Percentiles rank a stretch among this genome's conserved stretches.
phyloP scores from a whole-genome alignment of 2,888 invertebrate species.

The Graphium colonna region DNA sequence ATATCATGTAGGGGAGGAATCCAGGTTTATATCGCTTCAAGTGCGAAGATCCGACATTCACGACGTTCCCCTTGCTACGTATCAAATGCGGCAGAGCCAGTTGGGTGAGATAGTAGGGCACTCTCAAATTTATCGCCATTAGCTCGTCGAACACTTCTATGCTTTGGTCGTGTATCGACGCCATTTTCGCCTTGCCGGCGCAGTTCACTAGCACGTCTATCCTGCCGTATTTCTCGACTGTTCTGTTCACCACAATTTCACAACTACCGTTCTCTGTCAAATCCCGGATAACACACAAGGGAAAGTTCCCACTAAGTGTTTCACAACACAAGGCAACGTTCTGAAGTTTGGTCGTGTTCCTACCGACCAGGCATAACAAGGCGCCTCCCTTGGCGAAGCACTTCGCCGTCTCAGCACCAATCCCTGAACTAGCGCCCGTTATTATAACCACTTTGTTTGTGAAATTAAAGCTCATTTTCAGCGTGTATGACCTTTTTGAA shows the following conservation, averaged over 20 bases:
- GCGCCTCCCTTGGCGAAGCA: constrained; percentile 42
- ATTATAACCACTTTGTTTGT: constrained; percentile 49
- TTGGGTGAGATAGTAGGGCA: constrained; percentile 45
- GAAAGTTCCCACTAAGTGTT: constrained; percentile 27
- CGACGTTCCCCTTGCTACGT: constrained; percentile 48
- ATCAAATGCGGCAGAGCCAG: constrained; percentile 43
- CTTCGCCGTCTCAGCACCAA: constrained; percentile 48
- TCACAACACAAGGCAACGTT: constrained; percentile 40
- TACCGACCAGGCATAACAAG: constrained; percentile 41
- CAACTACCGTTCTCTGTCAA: constrained; percentile 40
- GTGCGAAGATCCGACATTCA: constrained; percentile 46
- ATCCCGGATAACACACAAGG: constrained; percentile 39
- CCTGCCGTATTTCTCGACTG: constrained; percentile 41
- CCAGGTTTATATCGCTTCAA: constrained; percentile 40
- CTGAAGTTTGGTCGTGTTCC: constrained; percentile 39
- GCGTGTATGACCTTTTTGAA: no score
- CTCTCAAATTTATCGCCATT: constrained; percentile 48
- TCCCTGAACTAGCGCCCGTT: constrained; percentile 53
- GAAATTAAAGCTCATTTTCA: constrained; percentile 34
- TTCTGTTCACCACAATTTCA: constrained; percentile 41
- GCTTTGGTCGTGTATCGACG: constrained; percentile 40
- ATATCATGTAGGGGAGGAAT: constrained; percentile 40
- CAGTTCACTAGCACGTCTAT: constrained; percentile 49
- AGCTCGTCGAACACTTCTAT: constrained; percentile 47
- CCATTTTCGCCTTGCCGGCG: constrained; percentile 39